phyloP scores from a whole-genome alignment of 1,140 invertebrate genomes.

The Eumeta japonica region DNA sequence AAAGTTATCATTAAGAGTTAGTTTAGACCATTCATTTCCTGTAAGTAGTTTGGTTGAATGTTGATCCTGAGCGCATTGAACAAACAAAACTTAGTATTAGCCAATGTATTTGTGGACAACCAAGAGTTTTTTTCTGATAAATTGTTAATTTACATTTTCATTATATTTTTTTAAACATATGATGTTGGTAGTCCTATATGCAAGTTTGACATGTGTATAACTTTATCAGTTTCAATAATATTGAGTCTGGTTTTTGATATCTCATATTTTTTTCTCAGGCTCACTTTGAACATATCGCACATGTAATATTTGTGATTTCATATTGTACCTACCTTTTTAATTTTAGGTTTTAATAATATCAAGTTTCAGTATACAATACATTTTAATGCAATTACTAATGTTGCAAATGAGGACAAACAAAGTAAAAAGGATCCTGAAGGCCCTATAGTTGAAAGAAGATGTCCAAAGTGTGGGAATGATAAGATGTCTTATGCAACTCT shows the following conservation, averaged over 20 bases:
- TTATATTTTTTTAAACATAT: constrained; percentile 5
- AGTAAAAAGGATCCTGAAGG: constrained; percentile 64
- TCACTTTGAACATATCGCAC: background rate
- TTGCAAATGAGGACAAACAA: constrained; percentile 31
- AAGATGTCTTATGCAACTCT: constrained; percentile 93
- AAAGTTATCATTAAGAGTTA: too few relatives aligned
- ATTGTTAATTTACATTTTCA: too few relatives aligned
- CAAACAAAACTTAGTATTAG: too few relatives aligned
- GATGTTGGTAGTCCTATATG: constrained; percentile 3
- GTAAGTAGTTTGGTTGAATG: too few relatives aligned
- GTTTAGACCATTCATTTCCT: too few relatives aligned
- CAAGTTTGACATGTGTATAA: background rate
- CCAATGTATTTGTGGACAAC: too few relatives aligned
- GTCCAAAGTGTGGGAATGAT: constrained; percentile 85
- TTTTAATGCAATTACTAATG: constrained; percentile 62
- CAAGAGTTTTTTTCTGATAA: too few relatives aligned
- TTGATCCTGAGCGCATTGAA: too few relatives aligned
- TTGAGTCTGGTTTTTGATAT: background rate
- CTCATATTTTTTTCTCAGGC: background rate
- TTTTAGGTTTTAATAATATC: constrained; percentile 65
- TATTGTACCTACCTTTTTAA: constrained; percentile 9
- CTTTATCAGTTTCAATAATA: background rate
- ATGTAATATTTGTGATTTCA: background rate
- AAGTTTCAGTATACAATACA: constrained; percentile 66
- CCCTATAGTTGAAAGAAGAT: constrained; percentile 81